Evolutionary conservation across 2,797 vertebrate genomes (phyloP).

Genomic region (Anguilla marmorata): DNA sequence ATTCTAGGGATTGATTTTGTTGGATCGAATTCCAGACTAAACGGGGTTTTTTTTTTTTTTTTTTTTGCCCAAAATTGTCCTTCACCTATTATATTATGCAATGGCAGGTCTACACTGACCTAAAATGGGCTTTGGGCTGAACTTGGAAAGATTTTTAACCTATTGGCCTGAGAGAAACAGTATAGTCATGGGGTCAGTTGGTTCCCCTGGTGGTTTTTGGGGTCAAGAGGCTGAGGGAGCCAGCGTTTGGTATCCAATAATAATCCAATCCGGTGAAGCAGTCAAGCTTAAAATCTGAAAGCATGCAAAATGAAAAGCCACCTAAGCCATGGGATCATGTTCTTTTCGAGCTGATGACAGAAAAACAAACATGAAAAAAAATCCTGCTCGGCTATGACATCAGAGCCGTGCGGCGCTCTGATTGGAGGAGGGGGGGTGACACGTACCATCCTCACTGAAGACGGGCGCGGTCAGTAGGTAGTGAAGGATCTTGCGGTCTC

Average conservation of each 20-base stretch:
- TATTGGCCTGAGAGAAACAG: not conserved
- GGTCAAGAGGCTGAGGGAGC: not conserved
- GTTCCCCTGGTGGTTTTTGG: not conserved
- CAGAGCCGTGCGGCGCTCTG: not conserved
- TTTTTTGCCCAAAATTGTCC: not conserved
- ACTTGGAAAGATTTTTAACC: not conserved
- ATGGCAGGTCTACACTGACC: not conserved
- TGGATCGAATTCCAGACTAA: not conserved
- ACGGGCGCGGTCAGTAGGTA: constrained; percentile 87
- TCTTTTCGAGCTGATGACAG: not conserved
- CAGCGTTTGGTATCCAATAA: not conserved
- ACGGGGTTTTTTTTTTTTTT: no score
- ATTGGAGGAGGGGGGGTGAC: not conserved
- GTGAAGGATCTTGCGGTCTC: constrained; percentile 86
- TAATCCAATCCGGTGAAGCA: not conserved
- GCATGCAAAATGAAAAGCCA: not conserved
- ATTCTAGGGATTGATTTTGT: not conserved
- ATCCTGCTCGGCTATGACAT: not conserved
- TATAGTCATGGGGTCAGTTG: not conserved
- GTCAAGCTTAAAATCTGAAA: not conserved
- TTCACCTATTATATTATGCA: not conserved
- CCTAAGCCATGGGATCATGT: not conserved
- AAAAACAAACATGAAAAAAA: not conserved
- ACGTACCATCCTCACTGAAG: constrained; percentile 88
- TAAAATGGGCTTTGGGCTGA: not conserved